Base-by-base conservation (phyloP, 2,113 vertebrate species). In the Peromyscus maniculatus region DNA sequence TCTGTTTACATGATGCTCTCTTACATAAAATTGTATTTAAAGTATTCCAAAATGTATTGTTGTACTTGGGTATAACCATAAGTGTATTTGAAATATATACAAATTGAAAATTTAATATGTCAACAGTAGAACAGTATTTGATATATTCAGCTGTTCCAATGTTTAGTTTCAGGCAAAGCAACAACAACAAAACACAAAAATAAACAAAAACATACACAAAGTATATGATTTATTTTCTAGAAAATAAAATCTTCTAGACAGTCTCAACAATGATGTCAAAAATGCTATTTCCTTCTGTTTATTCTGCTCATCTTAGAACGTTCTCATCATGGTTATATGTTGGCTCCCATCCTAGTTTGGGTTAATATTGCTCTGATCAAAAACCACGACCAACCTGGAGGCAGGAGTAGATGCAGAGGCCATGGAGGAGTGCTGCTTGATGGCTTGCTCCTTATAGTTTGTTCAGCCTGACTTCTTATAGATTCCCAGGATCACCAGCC, bases 1-100 rank as follows among this genome's bases (percentile, higher is more conserved):
- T 3, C 21, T 88, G 16, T 87, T 97, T 92, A 55, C 7, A 80
- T 95, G 74, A 69, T 78, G 7, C 0, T 33, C 0, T 33, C 67
- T 93, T 62, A 72, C 43, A 83, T 89, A 93, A 91, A 33, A 17
- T 87, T 82, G 6, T 16, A 82, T 57, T 80, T 49, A 97, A 95
- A 66, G 78, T 82, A 67, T 16, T 17, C 16, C 59, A 87, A 91
- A 69, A 4, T 31, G 9, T 3, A 80, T 80, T 90, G 10, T 87
- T 36, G 87, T 74, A 66, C 26, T 95, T 95, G 92, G 26, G 33
- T 57, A 66, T 82, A 91, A 15, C 64, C 64, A 66, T 66, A 31
- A 67, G 28, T 67, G 28, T 67, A 55, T 12, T 55, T 49, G 52
- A 55, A 55, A 55, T 55, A 57, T 17, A 59, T 59, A 21, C 59